These are phyloP conservation scores for Drosophila elegans DNA, from an alignment of 1,140 invertebrate genomes.

Conservation along the genomic window DNA sequence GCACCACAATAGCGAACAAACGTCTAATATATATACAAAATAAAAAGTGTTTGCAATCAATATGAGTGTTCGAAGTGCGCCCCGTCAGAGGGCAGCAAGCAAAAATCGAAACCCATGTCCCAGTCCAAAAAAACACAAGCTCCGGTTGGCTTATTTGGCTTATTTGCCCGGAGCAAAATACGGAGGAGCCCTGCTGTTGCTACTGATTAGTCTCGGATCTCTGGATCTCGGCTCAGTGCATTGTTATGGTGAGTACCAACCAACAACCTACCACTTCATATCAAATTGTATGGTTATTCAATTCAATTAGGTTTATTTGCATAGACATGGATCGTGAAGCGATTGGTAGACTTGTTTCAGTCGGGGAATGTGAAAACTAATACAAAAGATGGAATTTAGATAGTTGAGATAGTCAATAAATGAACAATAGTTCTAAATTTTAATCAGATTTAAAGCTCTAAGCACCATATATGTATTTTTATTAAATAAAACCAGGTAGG, in stretches of 20 bases:
- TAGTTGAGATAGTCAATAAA: not conserved
- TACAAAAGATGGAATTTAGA: not conserved
- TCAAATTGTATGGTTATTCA: constrained; percentile 42
- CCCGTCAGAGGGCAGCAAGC: constrained; percentile 65
- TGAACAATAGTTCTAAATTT: not conserved
- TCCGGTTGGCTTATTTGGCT: constrained; percentile 6
- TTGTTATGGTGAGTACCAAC: constrained; percentile 76
- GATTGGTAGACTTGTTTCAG: not conserved
- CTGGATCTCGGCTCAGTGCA: constrained; percentile 64
- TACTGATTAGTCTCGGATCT: constrained; percentile 64
- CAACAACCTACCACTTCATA: constrained; percentile 14
- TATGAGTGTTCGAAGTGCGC: constrained; percentile 75
- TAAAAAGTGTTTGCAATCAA: constrained; percentile 64
- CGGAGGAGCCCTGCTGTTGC: constrained; percentile 48
- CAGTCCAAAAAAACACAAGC: constrained; percentile 22
- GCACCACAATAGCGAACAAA: constrained; percentile 53
- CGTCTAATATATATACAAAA: constrained; percentile 26
- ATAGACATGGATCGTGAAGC: constrained; percentile 26
- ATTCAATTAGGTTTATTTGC: constrained; percentile 67
- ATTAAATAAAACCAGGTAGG: too few relatives aligned
- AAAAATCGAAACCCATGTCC: constrained; percentile 37
- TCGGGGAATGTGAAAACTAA: constrained; percentile 1
- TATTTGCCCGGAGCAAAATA: constrained; percentile 28
- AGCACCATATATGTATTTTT: too few relatives aligned
- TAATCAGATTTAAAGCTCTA: too few relatives aligned